A percentile compares a stretch with the other conserved stretches of the same genome.
These are phyloP conservation scores for Trichonephila inaurata DNA, from an alignment of 1,140 invertebrate species.

Conservation along the genomic window DNA sequence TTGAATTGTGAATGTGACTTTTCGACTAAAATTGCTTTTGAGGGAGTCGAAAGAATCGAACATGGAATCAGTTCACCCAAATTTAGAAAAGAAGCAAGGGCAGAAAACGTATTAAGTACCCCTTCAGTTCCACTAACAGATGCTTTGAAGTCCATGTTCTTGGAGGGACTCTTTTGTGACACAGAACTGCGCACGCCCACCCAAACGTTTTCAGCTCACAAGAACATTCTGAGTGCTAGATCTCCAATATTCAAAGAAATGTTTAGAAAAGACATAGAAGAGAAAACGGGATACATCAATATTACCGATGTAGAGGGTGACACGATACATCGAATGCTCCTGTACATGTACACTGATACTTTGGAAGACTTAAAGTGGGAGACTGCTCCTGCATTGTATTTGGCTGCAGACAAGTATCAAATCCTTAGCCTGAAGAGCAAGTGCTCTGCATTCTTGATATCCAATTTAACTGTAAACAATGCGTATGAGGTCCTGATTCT, in stretches of 20 bases:
- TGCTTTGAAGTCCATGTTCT: too few species aligned
- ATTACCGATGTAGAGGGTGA: not conserved
- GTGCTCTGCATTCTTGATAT: not conserved
- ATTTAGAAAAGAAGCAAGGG: too few species aligned
- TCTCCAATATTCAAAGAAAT: constrained; percentile 96
- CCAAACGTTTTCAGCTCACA: constrained; percentile 89
- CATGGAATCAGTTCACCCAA: too few species aligned
- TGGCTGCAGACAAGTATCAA: not conserved
- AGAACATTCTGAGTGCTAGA: constrained; percentile 96
- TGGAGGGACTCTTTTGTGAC: too few species aligned
- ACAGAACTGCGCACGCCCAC: constrained; percentile 78
- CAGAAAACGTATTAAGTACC: too few species aligned
- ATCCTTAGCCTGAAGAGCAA: not conserved
- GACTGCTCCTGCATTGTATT: not conserved
- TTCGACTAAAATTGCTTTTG: not conserved
- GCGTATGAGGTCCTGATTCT: not conserved
- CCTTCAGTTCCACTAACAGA: too few species aligned
- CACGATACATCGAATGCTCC: not conserved
- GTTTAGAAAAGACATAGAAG: not conserved
- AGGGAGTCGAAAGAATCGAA: not conserved
- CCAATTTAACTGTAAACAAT: not conserved
- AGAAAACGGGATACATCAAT: too few species aligned
- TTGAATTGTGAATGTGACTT: not conserved
- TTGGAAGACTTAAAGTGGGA: not conserved
- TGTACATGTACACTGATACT: not conserved